Conservation (phyloP, 1,140 invertebrate genomes). For the Trichoplusia ni region DNA sequence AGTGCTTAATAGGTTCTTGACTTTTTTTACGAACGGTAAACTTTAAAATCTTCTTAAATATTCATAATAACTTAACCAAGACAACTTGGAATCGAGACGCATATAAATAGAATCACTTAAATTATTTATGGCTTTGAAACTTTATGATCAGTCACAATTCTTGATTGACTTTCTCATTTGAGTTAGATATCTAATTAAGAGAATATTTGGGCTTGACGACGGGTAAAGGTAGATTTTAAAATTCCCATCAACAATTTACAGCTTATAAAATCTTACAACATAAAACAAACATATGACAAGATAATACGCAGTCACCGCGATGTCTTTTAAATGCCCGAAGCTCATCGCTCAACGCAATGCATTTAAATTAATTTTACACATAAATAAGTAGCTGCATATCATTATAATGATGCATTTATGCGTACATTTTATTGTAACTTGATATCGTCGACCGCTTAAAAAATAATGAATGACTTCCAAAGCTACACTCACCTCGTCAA, state of each 20-base stretch:
- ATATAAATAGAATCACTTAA: not conserved
- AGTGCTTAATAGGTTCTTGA: conserved; percentile 36
- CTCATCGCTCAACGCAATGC: conserved; percentile 26
- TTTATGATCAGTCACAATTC: no score
- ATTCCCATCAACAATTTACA: no score
- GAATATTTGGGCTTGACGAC: not conserved
- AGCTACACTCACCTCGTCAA: conserved; percentile 40
- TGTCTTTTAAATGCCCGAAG: conserved; percentile 24
- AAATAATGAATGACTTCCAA: conserved; percentile 31
- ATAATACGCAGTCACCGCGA: conserved; percentile 22
- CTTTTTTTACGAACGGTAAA: conserved; percentile 33
- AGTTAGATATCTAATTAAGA: no score
- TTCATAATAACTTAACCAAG: not conserved
- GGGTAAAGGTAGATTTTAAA: no score
- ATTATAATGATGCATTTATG: not conserved
- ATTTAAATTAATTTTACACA: conserved; percentile 32
- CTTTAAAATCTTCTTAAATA: conserved; percentile 21
- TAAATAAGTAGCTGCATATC: conserved; percentile 18
- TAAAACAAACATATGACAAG: conserved; percentile 25
- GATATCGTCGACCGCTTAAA: not conserved
- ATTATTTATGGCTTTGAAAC: conserved; percentile 13
- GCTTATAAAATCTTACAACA: conserved; percentile 16
- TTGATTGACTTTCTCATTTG: no score
- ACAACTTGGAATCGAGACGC: not conserved
- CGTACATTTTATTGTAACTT: conserved; percentile 5